Percentiles rank a stretch among this genome's conserved stretches.
Conservation (phyloP, 2,888 invertebrate species). For the Polydrusus tereticollis region DNA sequence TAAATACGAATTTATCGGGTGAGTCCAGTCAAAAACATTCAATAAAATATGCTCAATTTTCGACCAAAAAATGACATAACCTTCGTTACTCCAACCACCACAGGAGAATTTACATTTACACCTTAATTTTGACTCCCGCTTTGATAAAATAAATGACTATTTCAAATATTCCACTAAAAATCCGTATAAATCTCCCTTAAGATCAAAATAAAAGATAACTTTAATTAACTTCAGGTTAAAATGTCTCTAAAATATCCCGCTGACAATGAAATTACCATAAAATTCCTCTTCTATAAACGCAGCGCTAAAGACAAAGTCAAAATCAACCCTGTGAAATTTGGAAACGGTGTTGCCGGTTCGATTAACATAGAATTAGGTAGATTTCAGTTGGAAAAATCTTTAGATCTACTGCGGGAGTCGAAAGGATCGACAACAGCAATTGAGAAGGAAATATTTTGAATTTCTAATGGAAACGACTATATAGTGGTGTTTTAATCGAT, state of each 20-base stretch:
- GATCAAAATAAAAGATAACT: constrained; percentile 49
- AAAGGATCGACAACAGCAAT: background rate
- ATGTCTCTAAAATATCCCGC: constrained; percentile 46
- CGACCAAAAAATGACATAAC: too few relatives aligned
- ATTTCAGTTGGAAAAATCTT: background rate
- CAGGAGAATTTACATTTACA: too few relatives aligned
- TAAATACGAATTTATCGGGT: too few relatives aligned
- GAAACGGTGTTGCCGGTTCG: background rate
- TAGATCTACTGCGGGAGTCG: too few relatives aligned
- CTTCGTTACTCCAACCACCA: too few relatives aligned
- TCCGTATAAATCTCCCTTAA: constrained; percentile 38
- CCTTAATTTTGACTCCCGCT: too few relatives aligned
- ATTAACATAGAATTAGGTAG: background rate
- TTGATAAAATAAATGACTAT: too few relatives aligned
- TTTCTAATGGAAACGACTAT: constrained; percentile 45
- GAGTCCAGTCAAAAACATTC: too few relatives aligned
- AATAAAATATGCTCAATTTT: too few relatives aligned
- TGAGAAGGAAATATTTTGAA: constrained; percentile 41
- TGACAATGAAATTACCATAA: constrained; percentile 46
- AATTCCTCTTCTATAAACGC: constrained; percentile 43
- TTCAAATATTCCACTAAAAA: constrained; percentile 22
- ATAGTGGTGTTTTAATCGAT: constrained; percentile 36
- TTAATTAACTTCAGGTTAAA: constrained; percentile 48
- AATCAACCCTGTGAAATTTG: constrained; percentile 43
- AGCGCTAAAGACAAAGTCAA: constrained; percentile 38